Conservation (phyloP, 2,113 vertebrate genomes). For the Larimichthys polyactis region DNA sequence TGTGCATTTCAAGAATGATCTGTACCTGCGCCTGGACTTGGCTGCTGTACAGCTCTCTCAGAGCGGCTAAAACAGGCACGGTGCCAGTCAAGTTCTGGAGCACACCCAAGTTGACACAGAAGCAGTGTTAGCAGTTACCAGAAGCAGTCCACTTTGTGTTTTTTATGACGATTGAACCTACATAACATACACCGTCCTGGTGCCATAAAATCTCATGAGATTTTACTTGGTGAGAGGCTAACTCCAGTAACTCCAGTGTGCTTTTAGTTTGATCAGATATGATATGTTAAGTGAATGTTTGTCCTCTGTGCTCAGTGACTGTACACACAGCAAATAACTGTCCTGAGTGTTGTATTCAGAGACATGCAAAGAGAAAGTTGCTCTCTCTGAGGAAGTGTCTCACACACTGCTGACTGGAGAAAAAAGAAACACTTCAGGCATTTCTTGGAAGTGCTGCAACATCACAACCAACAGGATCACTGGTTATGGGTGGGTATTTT, state of each 20-base stretch:
- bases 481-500: conserved; percentile 40
- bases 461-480: conserved; percentile 53
- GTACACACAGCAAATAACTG: not conserved
- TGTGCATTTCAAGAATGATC: conserved; percentile 28
- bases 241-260: not conserved
- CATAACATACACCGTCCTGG: not conserved
- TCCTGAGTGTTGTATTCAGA: conserved; percentile 16
- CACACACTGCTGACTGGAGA: conserved; percentile 50
- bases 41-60: conserved; percentile 4
- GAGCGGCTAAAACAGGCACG: not conserved
- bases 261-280: not conserved
- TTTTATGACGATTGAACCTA: not conserved
- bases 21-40: conserved; percentile 14
- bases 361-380: conserved; percentile 2
- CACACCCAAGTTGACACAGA: not conserved
- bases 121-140: not conserved
- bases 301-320: not conserved
- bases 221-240: not conserved
- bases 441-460: conserved; percentile 67
- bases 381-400: conserved; percentile 32
- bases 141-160: not conserved
- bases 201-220: not conserved
- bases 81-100: not conserved
- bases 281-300: not conserved
- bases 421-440: conserved; percentile 56